A percentile compares a stretch with the other conserved stretches of the same genome.
Evolutionary conservation across 2,888 invertebrate genomes (phyloP).

Genomic region (Sicus ferrugineus): DNA sequence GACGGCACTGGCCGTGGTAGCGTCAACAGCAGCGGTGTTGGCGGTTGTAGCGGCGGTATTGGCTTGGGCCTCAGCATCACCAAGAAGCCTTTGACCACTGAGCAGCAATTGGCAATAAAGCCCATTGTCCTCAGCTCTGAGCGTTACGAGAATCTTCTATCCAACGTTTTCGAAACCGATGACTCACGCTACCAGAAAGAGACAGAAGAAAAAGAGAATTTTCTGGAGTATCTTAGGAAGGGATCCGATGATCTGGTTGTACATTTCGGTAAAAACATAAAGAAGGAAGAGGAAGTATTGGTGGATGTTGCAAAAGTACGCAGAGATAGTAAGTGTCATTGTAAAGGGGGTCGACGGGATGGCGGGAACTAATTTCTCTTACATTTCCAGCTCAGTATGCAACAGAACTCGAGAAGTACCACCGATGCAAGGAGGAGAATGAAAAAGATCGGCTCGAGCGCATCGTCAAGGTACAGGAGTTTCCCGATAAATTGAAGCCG

Average conservation of each 20-base stretch:
- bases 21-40: no score
- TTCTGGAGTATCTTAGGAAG: constrained; percentile 60
- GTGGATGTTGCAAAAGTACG: not conserved
- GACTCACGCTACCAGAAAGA: constrained; percentile 42
- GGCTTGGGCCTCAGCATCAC: not conserved
- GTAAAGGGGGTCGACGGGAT: no score
- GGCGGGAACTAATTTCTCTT: not conserved
- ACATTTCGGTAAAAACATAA: constrained; percentile 60
- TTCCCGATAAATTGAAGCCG: constrained; percentile 56
- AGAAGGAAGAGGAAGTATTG: constrained; percentile 21
- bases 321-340: not conserved
- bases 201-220: constrained; percentile 59
- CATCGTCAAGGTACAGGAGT: constrained; percentile 55
- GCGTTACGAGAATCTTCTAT: constrained; percentile 38
- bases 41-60: not conserved
- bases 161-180: constrained; percentile 41
- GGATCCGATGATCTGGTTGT: constrained; percentile 64
- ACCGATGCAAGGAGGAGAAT: constrained; percentile 49
- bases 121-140: constrained; percentile 52
- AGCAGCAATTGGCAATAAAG: constrained; percentile 32
- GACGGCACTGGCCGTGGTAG: no score
- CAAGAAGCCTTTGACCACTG: no score
- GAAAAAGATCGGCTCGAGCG: constrained; percentile 50
- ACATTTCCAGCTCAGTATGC: not conserved
- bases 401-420: no score